Conservation (phyloP, 2,888 invertebrate species). For the Phlogophora meticulosa region DNA sequence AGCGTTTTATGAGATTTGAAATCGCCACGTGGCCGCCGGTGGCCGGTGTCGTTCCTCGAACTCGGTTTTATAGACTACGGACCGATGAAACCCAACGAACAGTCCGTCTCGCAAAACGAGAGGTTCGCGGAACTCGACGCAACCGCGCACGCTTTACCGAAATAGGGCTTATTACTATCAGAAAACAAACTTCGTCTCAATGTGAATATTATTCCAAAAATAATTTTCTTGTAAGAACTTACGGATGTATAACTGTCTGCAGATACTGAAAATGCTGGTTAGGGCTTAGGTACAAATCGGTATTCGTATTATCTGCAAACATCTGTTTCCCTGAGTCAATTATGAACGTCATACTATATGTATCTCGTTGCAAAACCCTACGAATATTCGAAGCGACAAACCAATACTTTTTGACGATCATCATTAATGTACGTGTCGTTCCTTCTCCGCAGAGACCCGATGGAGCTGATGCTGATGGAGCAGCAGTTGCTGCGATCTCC, state of each 20-base stretch:
- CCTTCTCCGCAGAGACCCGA: slow-evolving; percentile 93
- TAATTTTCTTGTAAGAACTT: slow-evolving; percentile 38
- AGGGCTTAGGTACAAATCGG: background rate
- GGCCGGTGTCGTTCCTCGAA: slow-evolving; percentile 84
- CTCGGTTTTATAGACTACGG: slow-evolving; percentile 86
- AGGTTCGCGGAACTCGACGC: slow-evolving; percentile 76
- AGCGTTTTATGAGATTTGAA: slow-evolving; percentile 80
- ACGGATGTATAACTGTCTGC: slow-evolving; percentile 14
- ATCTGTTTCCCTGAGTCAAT: slow-evolving; percentile 9
- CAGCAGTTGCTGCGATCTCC: slow-evolving; percentile 94
- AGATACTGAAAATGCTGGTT: slow-evolving; percentile 27
- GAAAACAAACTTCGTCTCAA: slow-evolving; percentile 50
- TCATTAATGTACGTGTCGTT: slow-evolving; percentile 40
- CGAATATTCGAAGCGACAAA: background rate
- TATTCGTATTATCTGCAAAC: slow-evolving; percentile 3
- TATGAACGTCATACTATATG: background rate
- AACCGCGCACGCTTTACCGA: slow-evolving; percentile 61
- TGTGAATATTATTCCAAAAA: slow-evolving; percentile 51
- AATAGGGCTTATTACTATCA: slow-evolving; percentile 68
- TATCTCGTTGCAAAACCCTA: background rate
- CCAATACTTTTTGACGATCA: background rate
- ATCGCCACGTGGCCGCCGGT: slow-evolving; percentile 80
- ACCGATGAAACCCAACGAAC: slow-evolving; percentile 87
- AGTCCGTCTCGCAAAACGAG: slow-evolving; percentile 76
- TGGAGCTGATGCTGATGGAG: slow-evolving; percentile 95